Conservation (phyloP, 2,797 vertebrate species). For the Megalops cyprinoides region DNA sequence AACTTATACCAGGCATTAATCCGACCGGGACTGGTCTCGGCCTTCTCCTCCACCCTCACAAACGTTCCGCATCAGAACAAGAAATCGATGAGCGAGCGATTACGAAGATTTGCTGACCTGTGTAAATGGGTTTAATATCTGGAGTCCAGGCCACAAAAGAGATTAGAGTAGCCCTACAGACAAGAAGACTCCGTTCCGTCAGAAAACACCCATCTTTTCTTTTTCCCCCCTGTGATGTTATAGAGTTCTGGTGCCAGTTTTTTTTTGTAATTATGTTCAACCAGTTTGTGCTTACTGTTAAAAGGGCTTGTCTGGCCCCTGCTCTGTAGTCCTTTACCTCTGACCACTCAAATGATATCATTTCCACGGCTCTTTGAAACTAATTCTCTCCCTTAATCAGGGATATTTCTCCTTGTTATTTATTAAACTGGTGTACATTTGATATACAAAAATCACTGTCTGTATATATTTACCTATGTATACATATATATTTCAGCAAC, state of each 20-base stretch:
- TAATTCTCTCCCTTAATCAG: not conserved
- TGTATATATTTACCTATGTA: not conserved
- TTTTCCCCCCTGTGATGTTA: not conserved
- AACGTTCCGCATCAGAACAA: not conserved
- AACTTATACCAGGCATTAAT: slow-evolving; percentile 9
- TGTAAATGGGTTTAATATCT: not conserved
- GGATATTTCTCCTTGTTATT: not conserved
- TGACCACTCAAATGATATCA: not conserved
- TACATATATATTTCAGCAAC: not conserved
- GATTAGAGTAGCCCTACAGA: not conserved
- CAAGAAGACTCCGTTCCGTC: not conserved
- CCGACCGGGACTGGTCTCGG: not conserved
- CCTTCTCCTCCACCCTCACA: not conserved
- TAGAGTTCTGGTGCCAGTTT: slow-evolving; percentile 9
- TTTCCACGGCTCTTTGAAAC: not conserved
- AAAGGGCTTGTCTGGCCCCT: not conserved
- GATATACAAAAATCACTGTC: not conserved
- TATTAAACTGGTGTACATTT: slow-evolving; percentile 14
- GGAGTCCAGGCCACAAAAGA: not conserved
- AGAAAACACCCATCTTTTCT: not conserved
- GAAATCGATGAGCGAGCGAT: slow-evolving; percentile 8
- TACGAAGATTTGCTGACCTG: not conserved
- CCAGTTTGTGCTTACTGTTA: slow-evolving; percentile 2
- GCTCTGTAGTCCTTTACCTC: not conserved
- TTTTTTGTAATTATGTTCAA: not conserved